Evolutionary conservation across 2,888 invertebrate species (phyloP), one percentile per base, ranked within the genome.

Genomic region (Tipula confusa): DNA sequence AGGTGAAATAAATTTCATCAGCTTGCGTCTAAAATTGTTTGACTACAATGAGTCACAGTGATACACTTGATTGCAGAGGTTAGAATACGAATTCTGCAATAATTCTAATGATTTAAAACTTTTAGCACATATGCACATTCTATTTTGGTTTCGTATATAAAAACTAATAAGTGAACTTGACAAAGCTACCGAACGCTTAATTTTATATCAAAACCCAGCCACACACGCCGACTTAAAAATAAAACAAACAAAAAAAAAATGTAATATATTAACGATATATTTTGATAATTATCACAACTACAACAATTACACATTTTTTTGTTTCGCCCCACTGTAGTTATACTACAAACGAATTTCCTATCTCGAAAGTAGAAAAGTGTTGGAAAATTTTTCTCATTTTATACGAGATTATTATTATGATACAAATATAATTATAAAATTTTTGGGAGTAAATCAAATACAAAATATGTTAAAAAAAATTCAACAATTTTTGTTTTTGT

Each of bases 401-500:
- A 38, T 38, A 38, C 13, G 38, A 11, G 11, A 11, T 11, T 38
- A 43, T 43, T n/a, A 43, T 43, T 43, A 43, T 43, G 4, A 43
- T 43, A 38, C n/a, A n/a, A n/a, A n/a, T n/a, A n/a, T n/a, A n/a
- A n/a, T 36, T 38, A 43, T 43, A n/a, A 43, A 43, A 43, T 43
- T 64, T 18, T 64, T 64, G 64, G 64, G 64, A 64, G 64, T 64
- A 64, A 64, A 64, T 64, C 24, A 64, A 64, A 64, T 24, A 64
- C 6, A 36, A 43, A 64, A 64, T 24, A 48, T 5, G 48, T 48
- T 15, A 48, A n/a, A n/a, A n/a, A n/a, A n/a, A n/a, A n/a, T n/a
- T n/a, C n/a, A n/a, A n/a, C n/a, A n/a, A 48, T 48, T 48, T 48
- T 64, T 64, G 64, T 64, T 64, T 64, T 64, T 64, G 64, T 64